These are phyloP conservation scores for Aegithalos caudatus DNA, from an alignment of 2,113 vertebrate genomes.

Conservation along the genomic window DNA sequence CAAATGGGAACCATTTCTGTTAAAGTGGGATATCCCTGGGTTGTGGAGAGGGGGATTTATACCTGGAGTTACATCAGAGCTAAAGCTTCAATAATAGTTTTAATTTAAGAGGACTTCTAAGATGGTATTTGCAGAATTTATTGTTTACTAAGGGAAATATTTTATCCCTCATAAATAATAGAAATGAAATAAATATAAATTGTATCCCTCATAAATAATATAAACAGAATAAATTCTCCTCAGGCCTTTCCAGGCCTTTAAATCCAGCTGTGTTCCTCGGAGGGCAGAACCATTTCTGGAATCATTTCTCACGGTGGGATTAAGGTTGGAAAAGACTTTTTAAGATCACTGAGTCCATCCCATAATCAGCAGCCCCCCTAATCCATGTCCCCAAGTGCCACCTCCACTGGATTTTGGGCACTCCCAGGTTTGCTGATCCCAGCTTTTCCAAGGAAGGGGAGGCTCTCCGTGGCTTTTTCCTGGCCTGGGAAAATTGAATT, in stretches of 20 bases:
- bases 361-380: not conserved
- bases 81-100: not conserved
- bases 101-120: not conserved
- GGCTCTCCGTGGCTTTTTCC: too few relatives aligned
- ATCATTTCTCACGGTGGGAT: not conserved
- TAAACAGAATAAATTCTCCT: not conserved
- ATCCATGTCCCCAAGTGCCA: not conserved
- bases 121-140: not conserved
- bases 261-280: not conserved
- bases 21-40: not conserved
- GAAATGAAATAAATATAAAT: not conserved
- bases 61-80: not conserved
- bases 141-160: not conserved
- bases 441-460: too few relatives aligned
- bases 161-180: not conserved
- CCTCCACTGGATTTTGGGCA: not conserved
- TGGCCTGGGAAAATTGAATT: not conserved
- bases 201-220: not conserved
- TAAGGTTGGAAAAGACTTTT: not conserved
- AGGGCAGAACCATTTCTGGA: not conserved
- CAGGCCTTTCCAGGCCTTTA: not conserved
- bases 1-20: not conserved
- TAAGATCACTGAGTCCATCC: accelerated
- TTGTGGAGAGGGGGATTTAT: not conserved
- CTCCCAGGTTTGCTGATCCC: not conserved